Conservation (phyloP, 2,113 vertebrate genomes). For the Gallinago undulata region DNA sequence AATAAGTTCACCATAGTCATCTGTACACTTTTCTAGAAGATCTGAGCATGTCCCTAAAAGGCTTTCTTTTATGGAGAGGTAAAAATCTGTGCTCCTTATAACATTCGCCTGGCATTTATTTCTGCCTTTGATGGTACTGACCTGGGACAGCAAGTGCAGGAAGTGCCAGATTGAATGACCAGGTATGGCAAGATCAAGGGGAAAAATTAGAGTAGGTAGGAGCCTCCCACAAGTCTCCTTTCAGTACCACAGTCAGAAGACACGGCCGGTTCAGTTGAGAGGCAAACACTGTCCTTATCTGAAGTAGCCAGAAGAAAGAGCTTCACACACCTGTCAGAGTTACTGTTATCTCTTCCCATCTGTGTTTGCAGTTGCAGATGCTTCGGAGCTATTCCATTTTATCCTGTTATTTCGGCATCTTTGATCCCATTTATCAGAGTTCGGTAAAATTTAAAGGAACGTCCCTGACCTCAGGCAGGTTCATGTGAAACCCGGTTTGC, state of each 20-base stretch:
- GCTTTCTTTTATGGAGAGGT: neutral
- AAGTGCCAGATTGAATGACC: neutral
- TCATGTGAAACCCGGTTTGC: neutral
- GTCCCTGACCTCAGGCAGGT: neutral
- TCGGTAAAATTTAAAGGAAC: neutral
- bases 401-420: neutral
- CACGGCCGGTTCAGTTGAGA: neutral
- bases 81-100: neutral
- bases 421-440: constrained; percentile 43
- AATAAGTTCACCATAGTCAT: neutral
- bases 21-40: neutral
- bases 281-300: neutral
- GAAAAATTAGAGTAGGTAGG: neutral
- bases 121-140: neutral
- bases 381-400: neutral
- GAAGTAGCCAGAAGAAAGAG: neutral
- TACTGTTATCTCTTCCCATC: neutral
- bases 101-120: neutral
- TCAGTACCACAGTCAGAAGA: neutral
- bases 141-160: neutral
- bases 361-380: neutral
- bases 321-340: neutral
- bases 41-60: neutral
- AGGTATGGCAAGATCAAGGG: neutral
- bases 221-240: neutral